Evolutionary conservation across 2,797 vertebrate species (phyloP).

Genomic region (Macroramphosus scolopax): DNA sequence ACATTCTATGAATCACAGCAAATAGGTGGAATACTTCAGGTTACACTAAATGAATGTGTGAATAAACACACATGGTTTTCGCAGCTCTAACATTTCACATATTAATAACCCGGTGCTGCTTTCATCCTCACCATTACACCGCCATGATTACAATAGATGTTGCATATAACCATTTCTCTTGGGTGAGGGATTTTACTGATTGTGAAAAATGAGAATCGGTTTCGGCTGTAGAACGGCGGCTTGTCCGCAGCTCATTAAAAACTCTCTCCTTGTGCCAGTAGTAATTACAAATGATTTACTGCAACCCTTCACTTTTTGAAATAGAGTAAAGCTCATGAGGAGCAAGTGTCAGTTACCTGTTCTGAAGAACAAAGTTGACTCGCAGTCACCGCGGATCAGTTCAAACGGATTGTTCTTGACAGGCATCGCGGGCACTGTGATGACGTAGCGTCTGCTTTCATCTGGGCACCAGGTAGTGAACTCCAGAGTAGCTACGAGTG

Average conservation of each 20-base stretch:
- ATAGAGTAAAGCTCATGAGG: constrained; percentile 21
- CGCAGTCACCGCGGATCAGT: constrained; percentile 7
- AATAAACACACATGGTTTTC: constrained; percentile 20
- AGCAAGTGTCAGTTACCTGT: constrained; percentile 31
- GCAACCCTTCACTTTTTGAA: constrained; percentile 36
- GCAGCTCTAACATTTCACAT: constrained; percentile 36
- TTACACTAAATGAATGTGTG: constrained; percentile 18
- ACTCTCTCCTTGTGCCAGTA: constrained; percentile 27
- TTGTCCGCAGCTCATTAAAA: constrained; percentile 54
- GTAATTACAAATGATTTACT: constrained; percentile 54
- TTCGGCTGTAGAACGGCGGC: constrained; percentile 37
- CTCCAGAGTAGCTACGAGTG: constrained; percentile 40
- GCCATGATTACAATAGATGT: constrained; percentile 58
- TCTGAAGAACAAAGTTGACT: constrained; percentile 31
- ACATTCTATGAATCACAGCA: not conserved
- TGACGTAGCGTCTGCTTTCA: constrained; percentile 39
- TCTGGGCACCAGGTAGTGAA: constrained; percentile 37
- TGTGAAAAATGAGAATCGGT: constrained; percentile 65
- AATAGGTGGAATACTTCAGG: constrained; percentile 2
- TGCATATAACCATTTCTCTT: constrained; percentile 62
- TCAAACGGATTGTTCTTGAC: constrained; percentile 30
- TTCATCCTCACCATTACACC: constrained; percentile 26
- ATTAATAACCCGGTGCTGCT: constrained; percentile 39
- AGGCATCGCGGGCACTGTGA: constrained; percentile 18
- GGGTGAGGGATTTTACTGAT: constrained; percentile 58